phyloP scores from a whole-genome alignment of 2,797 vertebrate species.

The Muraenolepis orangiensis region DNA sequence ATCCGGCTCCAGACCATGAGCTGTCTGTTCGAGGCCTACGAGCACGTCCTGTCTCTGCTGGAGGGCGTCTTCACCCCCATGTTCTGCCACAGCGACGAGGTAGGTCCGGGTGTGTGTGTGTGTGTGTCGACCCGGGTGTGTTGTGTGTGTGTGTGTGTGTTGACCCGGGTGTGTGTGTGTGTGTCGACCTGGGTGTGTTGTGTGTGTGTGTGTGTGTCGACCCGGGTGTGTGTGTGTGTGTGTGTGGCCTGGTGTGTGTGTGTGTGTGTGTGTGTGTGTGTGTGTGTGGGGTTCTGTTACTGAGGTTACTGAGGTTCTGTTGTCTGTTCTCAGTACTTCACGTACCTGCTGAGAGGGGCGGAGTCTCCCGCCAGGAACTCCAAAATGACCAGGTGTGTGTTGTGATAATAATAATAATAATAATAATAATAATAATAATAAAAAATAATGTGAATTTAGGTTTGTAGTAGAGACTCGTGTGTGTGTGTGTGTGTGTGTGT shows the following conservation, averaged over 20 bases:
- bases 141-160: neutral
- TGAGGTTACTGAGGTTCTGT: too few relatives aligned
- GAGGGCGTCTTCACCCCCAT: conserved; percentile 94
- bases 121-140: too few relatives aligned
- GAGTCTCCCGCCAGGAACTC: conserved; percentile 87
- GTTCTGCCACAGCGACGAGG: conserved; percentile 97
- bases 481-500: neutral
- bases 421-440: too few relatives aligned
- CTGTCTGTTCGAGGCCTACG: conserved; percentile 96
- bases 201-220: neutral
- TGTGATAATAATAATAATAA: too few relatives aligned
- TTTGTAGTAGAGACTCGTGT: too few relatives aligned
- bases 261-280: neutral
- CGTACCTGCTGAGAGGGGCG: conserved; percentile 87
- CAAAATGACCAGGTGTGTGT: conserved; percentile 83
- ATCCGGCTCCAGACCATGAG: conserved; percentile 90
- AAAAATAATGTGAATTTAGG: too few relatives aligned
- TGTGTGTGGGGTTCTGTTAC: neutral
- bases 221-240: too few relatives aligned
- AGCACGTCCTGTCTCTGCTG: conserved; percentile 90
- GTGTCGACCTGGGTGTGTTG: too few relatives aligned
- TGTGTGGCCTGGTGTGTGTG: neutral
- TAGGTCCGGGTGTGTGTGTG: conserved; percentile 40
- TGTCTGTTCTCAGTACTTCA: conserved; percentile 87
- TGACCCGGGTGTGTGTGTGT: neutral